Evolutionary conservation across 2,888 invertebrate genomes (phyloP).

Genomic region (Noctuana brunneofusca): DNA sequence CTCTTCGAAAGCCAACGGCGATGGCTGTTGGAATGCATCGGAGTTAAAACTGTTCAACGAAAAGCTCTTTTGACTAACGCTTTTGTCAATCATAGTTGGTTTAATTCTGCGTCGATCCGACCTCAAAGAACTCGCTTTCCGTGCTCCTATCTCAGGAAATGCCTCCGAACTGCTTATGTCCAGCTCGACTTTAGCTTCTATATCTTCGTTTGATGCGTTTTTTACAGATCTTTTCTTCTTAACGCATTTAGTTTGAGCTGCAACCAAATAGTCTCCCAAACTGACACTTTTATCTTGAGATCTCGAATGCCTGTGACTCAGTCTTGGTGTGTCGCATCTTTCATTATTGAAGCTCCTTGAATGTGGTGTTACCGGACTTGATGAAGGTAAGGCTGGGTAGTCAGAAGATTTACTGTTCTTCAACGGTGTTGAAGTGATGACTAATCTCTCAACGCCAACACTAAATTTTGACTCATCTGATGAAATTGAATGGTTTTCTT

Average conservation of each 20-base stretch:
- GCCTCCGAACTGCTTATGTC: slow-evolving; percentile 70
- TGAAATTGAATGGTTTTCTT: slow-evolving; percentile 52
- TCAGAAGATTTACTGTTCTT: slow-evolving; percentile 61
- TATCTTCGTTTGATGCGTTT: slow-evolving; percentile 58
- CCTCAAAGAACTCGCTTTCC: slow-evolving; percentile 63
- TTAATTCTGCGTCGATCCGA: slow-evolving; percentile 76
- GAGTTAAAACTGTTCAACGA: slow-evolving; percentile 66
- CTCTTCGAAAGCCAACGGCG: slow-evolving; percentile 59
- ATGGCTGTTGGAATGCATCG: slow-evolving; percentile 64
- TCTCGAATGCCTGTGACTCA: slow-evolving; percentile 55
- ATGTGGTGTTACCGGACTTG: slow-evolving; percentile 66
- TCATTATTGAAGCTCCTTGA: slow-evolving; percentile 58
- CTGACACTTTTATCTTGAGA: slow-evolving; percentile 67
- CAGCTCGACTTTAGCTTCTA: slow-evolving; percentile 56
- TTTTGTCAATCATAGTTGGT: slow-evolving; percentile 74
- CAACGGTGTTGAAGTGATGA: slow-evolving; percentile 67
- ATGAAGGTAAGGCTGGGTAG: slow-evolving; percentile 49
- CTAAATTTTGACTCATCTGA: slow-evolving; percentile 68
- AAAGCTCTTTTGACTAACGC: slow-evolving; percentile 57
- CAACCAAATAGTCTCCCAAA: slow-evolving; percentile 66
- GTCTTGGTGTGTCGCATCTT: slow-evolving; percentile 68
- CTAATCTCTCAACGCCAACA: slow-evolving; percentile 56
- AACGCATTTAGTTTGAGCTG: slow-evolving; percentile 55
- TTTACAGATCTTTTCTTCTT: slow-evolving; percentile 62
- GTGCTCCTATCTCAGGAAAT: slow-evolving; percentile 72